These are phyloP conservation scores for Hydrotaea cyrtoneurina DNA, from an alignment of 2,888 invertebrate genomes.

Conservation along the genomic window DNA sequence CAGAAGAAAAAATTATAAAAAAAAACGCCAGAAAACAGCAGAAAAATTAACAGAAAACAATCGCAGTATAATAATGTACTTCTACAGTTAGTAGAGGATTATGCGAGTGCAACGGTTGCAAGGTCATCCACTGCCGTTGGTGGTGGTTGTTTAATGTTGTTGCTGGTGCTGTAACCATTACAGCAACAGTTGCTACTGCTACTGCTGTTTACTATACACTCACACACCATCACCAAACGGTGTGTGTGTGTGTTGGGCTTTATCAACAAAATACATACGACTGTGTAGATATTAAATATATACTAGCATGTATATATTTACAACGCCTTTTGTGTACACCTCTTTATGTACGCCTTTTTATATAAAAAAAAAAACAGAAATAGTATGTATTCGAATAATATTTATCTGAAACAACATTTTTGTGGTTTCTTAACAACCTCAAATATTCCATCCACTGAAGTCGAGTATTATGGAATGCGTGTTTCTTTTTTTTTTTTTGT, in stretches of 20 bases:
- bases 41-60: conserved; percentile 33
- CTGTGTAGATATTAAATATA: background rate
- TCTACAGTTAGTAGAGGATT: conserved; percentile 20
- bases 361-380: background rate
- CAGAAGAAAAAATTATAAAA: background rate
- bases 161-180: background rate
- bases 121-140: conserved; percentile 76
- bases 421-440: conserved; percentile 32
- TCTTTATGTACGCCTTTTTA: conserved; percentile 12
- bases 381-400: background rate
- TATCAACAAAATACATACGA: background rate
- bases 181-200: conserved; percentile 9
- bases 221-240: background rate
- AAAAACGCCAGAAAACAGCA: conserved; percentile 4
- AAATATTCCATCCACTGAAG: conserved; percentile 24
- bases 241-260: background rate
- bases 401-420: conserved; percentile 23
- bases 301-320: conserved; percentile 1
- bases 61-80: background rate
- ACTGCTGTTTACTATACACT: background rate
- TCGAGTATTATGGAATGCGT: conserved; percentile 18
- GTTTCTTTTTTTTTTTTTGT: background rate
- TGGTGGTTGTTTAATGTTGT: conserved; percentile 7
- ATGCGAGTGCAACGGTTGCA: conserved; percentile 64
- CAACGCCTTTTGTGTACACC: conserved; percentile 23